Evolutionary conservation across 2,797 vertebrate genomes (phyloP).

Genomic region (Pelochelys cantorii): DNA sequence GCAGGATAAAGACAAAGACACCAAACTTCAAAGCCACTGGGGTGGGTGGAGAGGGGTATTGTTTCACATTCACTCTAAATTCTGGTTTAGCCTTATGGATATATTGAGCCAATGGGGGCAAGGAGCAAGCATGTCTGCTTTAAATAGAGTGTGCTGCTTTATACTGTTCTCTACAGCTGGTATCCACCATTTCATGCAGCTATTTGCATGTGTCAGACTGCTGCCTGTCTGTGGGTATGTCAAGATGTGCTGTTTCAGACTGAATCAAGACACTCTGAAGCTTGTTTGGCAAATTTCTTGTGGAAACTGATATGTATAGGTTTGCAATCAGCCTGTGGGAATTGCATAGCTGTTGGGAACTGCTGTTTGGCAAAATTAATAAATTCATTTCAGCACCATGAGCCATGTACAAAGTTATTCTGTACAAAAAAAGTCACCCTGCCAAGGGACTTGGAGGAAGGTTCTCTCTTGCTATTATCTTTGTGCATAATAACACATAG

Average conservation of each 20-base stretch:
- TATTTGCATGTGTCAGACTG: background rate
- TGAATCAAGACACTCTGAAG: background rate
- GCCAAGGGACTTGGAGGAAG: background rate
- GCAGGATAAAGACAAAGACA: background rate
- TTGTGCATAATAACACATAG: background rate
- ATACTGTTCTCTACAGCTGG: background rate
- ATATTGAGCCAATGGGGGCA: background rate
- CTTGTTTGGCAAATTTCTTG: constrained; percentile 21
- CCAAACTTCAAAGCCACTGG: background rate
- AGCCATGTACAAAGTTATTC: background rate
- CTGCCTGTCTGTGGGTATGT: background rate
- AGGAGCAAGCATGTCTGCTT: background rate
- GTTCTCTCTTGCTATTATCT: background rate
- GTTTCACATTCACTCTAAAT: background rate
- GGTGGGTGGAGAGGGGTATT: background rate
- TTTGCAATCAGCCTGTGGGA: constrained; percentile 7
- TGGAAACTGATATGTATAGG: background rate
- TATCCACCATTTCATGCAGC: background rate
- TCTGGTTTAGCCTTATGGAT: background rate
- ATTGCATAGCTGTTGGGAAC: constrained; percentile 23
- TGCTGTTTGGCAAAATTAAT: constrained; percentile 24
- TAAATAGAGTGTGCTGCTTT: rapidly evolving
- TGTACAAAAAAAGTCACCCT: background rate
- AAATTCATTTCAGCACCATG: background rate
- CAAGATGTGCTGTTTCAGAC: background rate